These are phyloP conservation scores for Chaenogobius annularis DNA, from an alignment of 2,113 vertebrate genomes.

Conservation along the genomic window DNA sequence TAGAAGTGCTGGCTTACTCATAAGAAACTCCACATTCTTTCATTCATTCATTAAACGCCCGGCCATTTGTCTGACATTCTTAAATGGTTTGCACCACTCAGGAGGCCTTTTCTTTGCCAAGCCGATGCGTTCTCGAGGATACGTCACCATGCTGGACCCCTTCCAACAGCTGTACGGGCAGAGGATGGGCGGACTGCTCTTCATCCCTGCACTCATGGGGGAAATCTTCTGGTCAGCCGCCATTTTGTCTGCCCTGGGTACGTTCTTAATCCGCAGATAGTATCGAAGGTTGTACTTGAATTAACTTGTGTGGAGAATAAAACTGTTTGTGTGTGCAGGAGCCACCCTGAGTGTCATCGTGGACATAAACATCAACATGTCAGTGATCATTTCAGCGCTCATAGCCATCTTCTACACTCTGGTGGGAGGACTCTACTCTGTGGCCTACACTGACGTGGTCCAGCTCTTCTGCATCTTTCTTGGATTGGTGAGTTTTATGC, in stretches of 20 bases:
- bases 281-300: neutral
- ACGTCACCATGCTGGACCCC: slow-evolving; percentile 97
- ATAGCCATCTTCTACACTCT: slow-evolving; percentile 93
- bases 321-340: slow-evolving; percentile 70
- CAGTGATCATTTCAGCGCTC: slow-evolving; percentile 89
- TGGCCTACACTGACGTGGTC: slow-evolving; percentile 95
- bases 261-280: slow-evolving; percentile 26
- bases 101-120: slow-evolving; percentile 98
- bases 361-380: slow-evolving; percentile 86
- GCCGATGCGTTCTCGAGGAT: slow-evolving; percentile 94
- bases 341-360: slow-evolving; percentile 97
- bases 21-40: neutral
- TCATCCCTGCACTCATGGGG: slow-evolving; percentile 95
- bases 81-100: slow-evolving; percentile 58
- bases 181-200: slow-evolving; percentile 94
- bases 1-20: neutral
- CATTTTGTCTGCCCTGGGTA: slow-evolving; percentile 95
- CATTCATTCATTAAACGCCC: neutral
- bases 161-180: slow-evolving; percentile 96
- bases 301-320: neutral
- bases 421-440: slow-evolving; percentile 93
- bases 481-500: slow-evolving; percentile 86
- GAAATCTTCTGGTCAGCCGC: slow-evolving; percentile 99
- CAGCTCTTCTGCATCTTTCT: slow-evolving; percentile 97
- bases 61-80: neutral